Conservation (phyloP, 2,888 invertebrate genomes). For the Neoaliturus tenellus region DNA sequence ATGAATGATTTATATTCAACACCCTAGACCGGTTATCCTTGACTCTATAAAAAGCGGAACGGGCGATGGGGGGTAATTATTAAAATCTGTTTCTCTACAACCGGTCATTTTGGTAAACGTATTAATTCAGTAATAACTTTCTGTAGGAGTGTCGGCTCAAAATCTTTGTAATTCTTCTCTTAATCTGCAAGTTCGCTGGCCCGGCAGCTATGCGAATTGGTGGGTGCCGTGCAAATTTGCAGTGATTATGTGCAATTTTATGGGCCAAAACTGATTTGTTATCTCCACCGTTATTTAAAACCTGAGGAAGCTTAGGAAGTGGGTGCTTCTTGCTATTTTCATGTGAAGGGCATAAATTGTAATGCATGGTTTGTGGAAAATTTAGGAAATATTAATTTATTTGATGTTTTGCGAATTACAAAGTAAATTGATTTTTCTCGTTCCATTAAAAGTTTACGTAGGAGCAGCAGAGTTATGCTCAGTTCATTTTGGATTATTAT, state of each 20-base stretch:
- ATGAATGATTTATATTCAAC: conserved; percentile 15
- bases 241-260: background rate
- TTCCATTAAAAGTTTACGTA: too few species aligned
- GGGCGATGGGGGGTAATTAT: background rate
- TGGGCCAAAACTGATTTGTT: background rate
- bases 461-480: too few species aligned
- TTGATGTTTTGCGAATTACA: too few species aligned
- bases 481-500: too few species aligned
- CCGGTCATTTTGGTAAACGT: background rate
- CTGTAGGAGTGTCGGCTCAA: background rate
- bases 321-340: background rate
- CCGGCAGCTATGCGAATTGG: background rate
- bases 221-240: background rate
- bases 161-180: background rate
- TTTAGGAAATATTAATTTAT: too few species aligned
- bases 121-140: background rate
- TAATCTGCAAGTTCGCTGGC: background rate
- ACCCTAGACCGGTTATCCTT: background rate
- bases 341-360: too few species aligned
- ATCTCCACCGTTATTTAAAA: background rate
- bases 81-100: background rate
- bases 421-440: too few species aligned
- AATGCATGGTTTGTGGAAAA: too few species aligned
- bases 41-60: background rate
- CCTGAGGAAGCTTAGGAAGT: background rate